These are phyloP conservation scores for Gymnoscopelus microlampas DNA, from an alignment of 2,797 vertebrate species.

Conservation along the genomic window DNA sequence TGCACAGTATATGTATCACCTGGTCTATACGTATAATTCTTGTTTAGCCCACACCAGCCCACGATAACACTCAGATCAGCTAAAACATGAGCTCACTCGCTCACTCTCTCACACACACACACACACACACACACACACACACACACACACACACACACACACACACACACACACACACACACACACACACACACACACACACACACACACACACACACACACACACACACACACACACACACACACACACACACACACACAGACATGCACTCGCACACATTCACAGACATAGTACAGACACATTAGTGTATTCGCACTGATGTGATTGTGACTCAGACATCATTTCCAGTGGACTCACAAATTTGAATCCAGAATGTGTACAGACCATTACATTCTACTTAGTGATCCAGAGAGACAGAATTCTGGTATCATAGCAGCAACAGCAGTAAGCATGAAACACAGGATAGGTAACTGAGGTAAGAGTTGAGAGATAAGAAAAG, in stretches of 20 bases:
- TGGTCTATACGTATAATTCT: not conserved
- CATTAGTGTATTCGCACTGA: not conserved
- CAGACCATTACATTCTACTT: not conserved
- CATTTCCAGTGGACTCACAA: not conserved
- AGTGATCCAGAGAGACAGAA: not conserved
- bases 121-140: not conserved
- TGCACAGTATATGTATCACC: too few relatives aligned
- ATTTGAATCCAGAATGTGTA: not conserved
- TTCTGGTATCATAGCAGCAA: too few relatives aligned
- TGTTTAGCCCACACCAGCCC: not conserved
- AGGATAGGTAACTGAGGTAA: too few relatives aligned
- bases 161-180: not conserved
- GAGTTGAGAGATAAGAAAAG: too few relatives aligned
- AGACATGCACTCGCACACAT: slow-evolving; percentile 1
- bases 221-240: not conserved
- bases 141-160: not conserved
- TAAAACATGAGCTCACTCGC: not conserved
- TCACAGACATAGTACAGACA: slow-evolving; percentile 7
- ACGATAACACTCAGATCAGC: not conserved
- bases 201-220: not conserved
- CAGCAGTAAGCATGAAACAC: too few relatives aligned
- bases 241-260: not conserved
- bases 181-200: not conserved
- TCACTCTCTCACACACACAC: not conserved
- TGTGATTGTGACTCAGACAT: too few relatives aligned